Evolutionary conservation across 2,113 vertebrate genomes (phyloP), one percentile per base, ranked within the genome.

Genomic region (Scolopax mira): DNA sequence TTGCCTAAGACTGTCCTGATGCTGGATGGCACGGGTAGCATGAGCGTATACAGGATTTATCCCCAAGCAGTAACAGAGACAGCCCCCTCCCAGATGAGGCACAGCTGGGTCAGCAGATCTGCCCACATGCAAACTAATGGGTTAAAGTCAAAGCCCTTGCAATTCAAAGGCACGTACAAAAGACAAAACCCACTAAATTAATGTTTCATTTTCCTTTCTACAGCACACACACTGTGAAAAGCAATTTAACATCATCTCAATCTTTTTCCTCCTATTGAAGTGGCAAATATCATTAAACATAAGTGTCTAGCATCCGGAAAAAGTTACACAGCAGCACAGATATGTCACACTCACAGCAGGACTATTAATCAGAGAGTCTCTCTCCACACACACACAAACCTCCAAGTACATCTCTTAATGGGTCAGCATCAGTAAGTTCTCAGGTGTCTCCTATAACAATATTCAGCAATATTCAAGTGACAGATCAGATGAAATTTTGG

Each of bases 291-390:
- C 79, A 86, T 90, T 94, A 90, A 92, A 72, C 8, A 2, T n/a
- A 75, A 88, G 54, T 13, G 69, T 54, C 72, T 46, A 49, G 70
- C 28, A 69, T 37, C 65, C 10, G 0, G 64, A n/a, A 69, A 74
- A 92, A 93, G 80, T 88, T 81, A 35, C 79, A 42, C 41, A 92
- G 86, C 73, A 95, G 77, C 90, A 92, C 88, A 89, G 83, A 86
- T 75, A 25, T 44, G 90, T 85, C 93, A 93, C 67, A 18, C 28
- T 72, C 42, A 5, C 77, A 84, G 54, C 12, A 3, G 27, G 41
- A 69, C 84, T 62, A 90, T 90, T 92, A 89, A 95, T 87, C 70
- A 90, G 61, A 72, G 57, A 65, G 9, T 21, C 19, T 9, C 13
- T 54, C 82, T 54, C 37, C 88, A 51, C 0, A 1, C 55, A 84